phyloP scores from a whole-genome alignment of 2,888 invertebrate genomes.

The Dolichopus griseipennis region DNA sequence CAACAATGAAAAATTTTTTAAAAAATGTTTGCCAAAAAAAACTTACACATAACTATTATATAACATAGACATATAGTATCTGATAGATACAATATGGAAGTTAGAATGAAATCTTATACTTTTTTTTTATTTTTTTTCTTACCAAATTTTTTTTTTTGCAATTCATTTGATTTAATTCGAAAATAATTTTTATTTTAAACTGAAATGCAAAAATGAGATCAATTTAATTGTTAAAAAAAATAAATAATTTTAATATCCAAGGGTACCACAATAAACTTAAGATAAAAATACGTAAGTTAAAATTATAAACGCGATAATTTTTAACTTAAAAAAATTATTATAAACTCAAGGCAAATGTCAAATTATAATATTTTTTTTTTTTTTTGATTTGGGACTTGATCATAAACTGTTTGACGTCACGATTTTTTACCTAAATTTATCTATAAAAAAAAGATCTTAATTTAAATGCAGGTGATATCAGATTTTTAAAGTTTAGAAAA shows the following conservation, averaged over 20 bases:
- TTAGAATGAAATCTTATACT: neutral
- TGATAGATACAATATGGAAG: neutral
- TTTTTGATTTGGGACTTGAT: too few relatives aligned
- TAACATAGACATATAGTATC: neutral
- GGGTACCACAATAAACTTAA: too few relatives aligned
- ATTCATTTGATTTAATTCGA: neutral
- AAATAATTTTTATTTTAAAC: conserved; percentile 2
- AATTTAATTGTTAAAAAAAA: neutral
- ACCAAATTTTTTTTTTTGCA: neutral
- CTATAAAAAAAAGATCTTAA: too few relatives aligned
- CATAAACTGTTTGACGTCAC: too few relatives aligned
- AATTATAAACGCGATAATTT: too few relatives aligned
- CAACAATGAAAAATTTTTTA: neutral
- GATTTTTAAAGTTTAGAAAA: too few relatives aligned
- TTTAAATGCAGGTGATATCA: too few relatives aligned
- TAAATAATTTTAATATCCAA: neutral
- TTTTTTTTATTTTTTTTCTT: too few relatives aligned
- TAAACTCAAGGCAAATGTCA: neutral
- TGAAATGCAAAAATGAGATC: neutral
- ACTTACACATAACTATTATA: neutral
- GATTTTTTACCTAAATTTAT: too few relatives aligned
- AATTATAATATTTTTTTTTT: neutral
- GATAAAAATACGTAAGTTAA: too few relatives aligned
- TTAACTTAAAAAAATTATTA: neutral
- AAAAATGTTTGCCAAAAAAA: neutral